Percentiles rank a stretch among this genome's conserved stretches.
Conservation (phyloP, 2,797 vertebrate genomes). For the Acestrorhynchus altus region DNA sequence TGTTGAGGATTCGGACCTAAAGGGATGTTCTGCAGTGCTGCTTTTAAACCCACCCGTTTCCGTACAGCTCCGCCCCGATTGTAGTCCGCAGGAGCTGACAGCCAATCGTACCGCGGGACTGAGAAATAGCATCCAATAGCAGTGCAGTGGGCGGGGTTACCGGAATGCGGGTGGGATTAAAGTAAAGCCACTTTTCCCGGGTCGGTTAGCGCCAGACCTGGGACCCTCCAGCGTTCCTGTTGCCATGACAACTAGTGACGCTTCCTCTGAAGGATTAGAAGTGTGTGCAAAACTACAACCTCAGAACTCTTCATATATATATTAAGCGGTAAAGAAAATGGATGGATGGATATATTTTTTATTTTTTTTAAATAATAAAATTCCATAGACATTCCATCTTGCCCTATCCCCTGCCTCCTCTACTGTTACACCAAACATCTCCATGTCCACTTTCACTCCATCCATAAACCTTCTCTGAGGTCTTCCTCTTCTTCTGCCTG, state of each 20-base stretch:
- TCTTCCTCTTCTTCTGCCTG: too few relatives aligned
- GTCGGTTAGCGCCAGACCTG: conserved; percentile 44
- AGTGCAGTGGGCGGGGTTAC: background rate
- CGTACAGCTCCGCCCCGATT: background rate
- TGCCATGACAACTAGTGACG: conserved; percentile 18
- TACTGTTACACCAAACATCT: too few relatives aligned
- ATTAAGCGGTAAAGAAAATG: too few relatives aligned
- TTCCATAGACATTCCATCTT: too few relatives aligned
- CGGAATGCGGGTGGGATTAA: background rate
- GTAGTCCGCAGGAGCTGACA: too few relatives aligned
- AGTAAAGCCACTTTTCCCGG: conserved; percentile 39
- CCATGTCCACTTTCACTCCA: too few relatives aligned
- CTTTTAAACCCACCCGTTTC: background rate
- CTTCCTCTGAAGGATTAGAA: background rate
- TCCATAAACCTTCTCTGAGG: too few relatives aligned
- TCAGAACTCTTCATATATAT: too few relatives aligned
- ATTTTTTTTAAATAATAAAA: too few relatives aligned
- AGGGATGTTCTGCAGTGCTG: background rate
- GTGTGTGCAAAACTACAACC: too few relatives aligned
- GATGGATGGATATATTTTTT: too few relatives aligned
- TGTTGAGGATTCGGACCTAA: background rate
- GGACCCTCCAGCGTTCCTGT: conserved; percentile 14
- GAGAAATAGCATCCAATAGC: background rate
- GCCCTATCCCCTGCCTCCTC: too few relatives aligned
- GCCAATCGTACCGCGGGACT: background rate